Conservation (phyloP, 30 jellyfish, hydroid and myxozoan genomes). For the Sanderia malayensis region DNA sequence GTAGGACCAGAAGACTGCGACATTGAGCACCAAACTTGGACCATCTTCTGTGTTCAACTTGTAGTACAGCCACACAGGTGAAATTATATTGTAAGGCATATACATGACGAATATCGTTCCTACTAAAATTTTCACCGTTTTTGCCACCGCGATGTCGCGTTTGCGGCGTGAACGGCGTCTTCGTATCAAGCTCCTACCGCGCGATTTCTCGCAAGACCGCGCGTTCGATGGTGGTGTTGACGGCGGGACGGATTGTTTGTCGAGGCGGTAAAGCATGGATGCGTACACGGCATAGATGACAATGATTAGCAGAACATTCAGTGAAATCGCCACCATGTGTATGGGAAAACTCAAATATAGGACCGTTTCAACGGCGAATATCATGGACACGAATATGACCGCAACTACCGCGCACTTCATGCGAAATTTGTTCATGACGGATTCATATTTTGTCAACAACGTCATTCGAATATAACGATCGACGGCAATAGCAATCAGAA, state of each 20-base stretch:
- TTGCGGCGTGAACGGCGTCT: conserved; percentile 51
- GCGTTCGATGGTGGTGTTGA: background rate
- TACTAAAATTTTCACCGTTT: conserved; percentile 40
- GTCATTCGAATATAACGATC: conserved; percentile 57
- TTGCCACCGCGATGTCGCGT: conserved; percentile 52
- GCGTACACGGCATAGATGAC: conserved; percentile 37
- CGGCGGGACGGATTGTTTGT: conserved; percentile 40
- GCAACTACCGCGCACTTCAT: conserved; percentile 11
- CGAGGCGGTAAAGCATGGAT: conserved; percentile 35
- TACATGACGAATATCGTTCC: conserved; percentile 46
- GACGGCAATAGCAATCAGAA: conserved; percentile 47
- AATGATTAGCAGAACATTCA: conserved; percentile 34
- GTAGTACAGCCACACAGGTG: conserved; percentile 44
- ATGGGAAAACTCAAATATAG: conserved; percentile 24
- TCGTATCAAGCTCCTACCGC: conserved; percentile 1
- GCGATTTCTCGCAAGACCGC: background rate
- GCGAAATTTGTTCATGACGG: conserved; percentile 45
- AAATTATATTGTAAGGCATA: conserved; percentile 49
- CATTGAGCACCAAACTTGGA: conserved; percentile 29
- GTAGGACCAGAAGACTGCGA: conserved; percentile 53
- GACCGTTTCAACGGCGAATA: conserved; percentile 15
- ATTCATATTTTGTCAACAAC: conserved; percentile 16
- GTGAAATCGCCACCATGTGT: conserved; percentile 25
- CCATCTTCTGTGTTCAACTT: conserved; percentile 8
- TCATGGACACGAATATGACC: conserved; percentile 14